Base-by-base conservation (phyloP, 2,888 invertebrate species). In the Acrobasis consociella region DNA sequence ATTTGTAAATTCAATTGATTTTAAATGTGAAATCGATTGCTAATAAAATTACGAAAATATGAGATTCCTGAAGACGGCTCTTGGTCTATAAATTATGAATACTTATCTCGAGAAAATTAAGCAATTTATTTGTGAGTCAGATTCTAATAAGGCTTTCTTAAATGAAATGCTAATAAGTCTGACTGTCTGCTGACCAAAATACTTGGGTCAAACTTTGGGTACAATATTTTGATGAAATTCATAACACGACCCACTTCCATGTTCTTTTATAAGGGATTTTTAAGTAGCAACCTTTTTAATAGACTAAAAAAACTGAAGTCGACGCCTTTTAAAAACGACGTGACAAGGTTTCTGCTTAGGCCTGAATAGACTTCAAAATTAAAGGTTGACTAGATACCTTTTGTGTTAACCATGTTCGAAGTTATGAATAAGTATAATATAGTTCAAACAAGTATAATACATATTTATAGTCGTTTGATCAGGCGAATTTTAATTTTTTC, bases 21-120 rank as follows among this genome's bases (percentile, higher is more conserved):
- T 80, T 77, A 78, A 71, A 77, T 77, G 74, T 72, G 72, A 71
- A 67, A 71, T 64, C 74, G 75, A 76, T 73, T 72, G 73, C 69
- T 42, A 39, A 42, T 39, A 17, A 17, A 5, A n/a, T 56, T 5
- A 16, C 37, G 15, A 42, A 39, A 42, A 56, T 56, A 9, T 16
- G 42, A 68, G 68, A 15, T 37, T 16, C 7, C 13, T 13, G 10
- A 17, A 38, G 17, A 9, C 9, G n/a, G 16, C 13, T 37, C 42
- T 56, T 17, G 42, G 16, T 17, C 39, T 56, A 56, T 56, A 42
- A 56, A 56, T 56, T 56, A 56, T 42, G 42, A 56, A 17, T 49
- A n/a, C n/a, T n/a, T n/a, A 51, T 39, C 49, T 56, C 16, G 17
- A 38, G 56, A 56, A 39, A 42, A 37, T 55, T 1, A 46, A 58